Evolutionary conservation across 64 coral and sea anemone genomes (phyloP).

Genomic region (Actinia tenebrosa): DNA sequence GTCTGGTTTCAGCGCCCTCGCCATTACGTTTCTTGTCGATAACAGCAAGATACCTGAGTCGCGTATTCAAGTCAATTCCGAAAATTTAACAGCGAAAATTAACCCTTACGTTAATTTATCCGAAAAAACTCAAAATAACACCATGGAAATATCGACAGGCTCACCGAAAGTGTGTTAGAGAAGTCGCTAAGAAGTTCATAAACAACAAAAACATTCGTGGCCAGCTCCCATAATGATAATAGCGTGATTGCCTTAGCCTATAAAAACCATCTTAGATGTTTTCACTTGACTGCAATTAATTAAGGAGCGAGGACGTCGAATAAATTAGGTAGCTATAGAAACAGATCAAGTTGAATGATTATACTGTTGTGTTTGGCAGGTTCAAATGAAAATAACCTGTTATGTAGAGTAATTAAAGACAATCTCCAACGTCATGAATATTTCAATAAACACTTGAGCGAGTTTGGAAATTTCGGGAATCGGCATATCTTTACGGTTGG

Average conservation of each 20-base stretch:
- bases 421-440: background rate
- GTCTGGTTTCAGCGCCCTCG: background rate
- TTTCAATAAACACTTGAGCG: background rate
- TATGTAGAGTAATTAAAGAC: background rate
- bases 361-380: background rate
- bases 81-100: background rate
- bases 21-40: background rate
- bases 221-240: background rate
- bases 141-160: background rate
- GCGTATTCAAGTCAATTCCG: background rate
- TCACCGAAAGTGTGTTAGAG: background rate
- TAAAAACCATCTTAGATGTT: background rate
- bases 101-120: background rate
- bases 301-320: background rate
- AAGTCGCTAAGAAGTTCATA: background rate
- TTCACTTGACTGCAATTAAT: background rate
- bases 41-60: background rate
- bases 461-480: conserved; percentile 13
- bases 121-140: background rate
- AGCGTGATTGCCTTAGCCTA: background rate
- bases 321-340: background rate
- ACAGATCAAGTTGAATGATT: background rate
- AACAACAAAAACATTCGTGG: background rate
- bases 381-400: background rate
- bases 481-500: background rate